These are phyloP conservation scores for Anthopleura sola DNA, from an alignment of 64 coral and sea anemone genomes.

Conservation along the genomic window DNA sequence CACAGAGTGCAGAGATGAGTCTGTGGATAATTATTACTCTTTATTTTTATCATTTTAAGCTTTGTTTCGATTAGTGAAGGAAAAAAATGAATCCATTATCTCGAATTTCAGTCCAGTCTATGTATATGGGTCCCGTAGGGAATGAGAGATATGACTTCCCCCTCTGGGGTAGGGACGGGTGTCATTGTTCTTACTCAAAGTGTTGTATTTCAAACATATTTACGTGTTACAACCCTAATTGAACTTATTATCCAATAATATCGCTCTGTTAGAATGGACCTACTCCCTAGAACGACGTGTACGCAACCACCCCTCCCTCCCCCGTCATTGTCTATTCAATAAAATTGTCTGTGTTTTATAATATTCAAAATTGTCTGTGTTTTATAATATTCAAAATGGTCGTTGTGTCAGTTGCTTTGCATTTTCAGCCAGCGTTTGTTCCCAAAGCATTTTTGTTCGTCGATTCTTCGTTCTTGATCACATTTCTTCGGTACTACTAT, in stretches of 20 bases:
- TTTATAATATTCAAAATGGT: too few relatives aligned
- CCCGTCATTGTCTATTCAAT: neutral
- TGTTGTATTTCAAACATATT: neutral
- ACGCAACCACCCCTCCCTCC: neutral
- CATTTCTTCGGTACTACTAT: neutral
- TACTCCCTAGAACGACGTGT: neutral
- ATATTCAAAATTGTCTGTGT: too few relatives aligned
- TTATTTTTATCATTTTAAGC: neutral
- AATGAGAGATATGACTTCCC: neutral
- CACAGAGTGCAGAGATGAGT: neutral
- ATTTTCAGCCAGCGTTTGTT: neutral
- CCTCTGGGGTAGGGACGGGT: neutral
- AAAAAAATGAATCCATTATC: neutral
- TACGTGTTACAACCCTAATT: neutral
- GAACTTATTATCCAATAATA: neutral
- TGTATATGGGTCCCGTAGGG: neutral
- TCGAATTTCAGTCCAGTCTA: neutral
- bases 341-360: too few relatives aligned
- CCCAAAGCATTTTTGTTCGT: conserved; percentile 15
- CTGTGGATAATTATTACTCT: neutral
- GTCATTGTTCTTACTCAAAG: neutral
- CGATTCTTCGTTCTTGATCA: neutral
- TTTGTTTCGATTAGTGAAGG: neutral
- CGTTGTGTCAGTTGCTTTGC: neutral
- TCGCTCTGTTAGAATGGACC: neutral